Percentiles rank a stretch among this genome's conserved stretches.
phyloP scores from a whole-genome alignment of 2,888 invertebrate genomes.

The Esperia sulphurella region DNA sequence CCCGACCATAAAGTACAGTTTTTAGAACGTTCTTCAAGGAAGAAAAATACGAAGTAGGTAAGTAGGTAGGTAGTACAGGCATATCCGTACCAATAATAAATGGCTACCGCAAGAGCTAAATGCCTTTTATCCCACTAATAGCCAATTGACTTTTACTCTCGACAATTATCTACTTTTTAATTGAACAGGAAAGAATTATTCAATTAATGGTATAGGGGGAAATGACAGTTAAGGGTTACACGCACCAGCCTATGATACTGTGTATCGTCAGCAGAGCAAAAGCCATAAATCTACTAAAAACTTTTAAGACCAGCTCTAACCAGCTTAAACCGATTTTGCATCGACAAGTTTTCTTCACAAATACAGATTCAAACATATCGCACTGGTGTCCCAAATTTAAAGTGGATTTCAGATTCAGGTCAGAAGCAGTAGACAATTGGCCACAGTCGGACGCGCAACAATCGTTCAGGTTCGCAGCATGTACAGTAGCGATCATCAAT shows the following conservation, averaged over 20 bases:
- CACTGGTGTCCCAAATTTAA: conserved; percentile 1
- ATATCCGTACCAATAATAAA: neutral
- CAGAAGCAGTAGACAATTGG: conserved; percentile 9
- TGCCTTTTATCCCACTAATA: conserved; percentile 26
- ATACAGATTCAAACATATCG: neutral
- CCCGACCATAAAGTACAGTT: too few species aligned
- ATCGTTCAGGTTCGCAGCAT: conserved; percentile 32
- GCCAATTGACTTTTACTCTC: conserved; percentile 58
- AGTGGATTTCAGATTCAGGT: conserved; percentile 26
- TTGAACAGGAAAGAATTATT: conserved; percentile 52
- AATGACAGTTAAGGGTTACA: too few species aligned
- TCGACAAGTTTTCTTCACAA: too few species aligned
- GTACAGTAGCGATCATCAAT: conserved; percentile 49
- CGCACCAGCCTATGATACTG: too few species aligned
- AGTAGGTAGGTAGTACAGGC: too few species aligned
- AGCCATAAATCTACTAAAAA: too few species aligned
- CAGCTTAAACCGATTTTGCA: too few species aligned
- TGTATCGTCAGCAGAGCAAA: too few species aligned
- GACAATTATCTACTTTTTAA: conserved; percentile 50
- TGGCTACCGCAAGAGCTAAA: conserved; percentile 17
- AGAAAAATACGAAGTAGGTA: too few species aligned
- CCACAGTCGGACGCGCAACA: conserved; percentile 34
- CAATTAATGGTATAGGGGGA: too few species aligned
- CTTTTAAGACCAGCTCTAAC: too few species aligned
- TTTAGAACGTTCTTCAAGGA: too few species aligned